Evolutionary conservation across 1,140 invertebrate species (phyloP).

Genomic region (Rhopalosiphum padi): DNA sequence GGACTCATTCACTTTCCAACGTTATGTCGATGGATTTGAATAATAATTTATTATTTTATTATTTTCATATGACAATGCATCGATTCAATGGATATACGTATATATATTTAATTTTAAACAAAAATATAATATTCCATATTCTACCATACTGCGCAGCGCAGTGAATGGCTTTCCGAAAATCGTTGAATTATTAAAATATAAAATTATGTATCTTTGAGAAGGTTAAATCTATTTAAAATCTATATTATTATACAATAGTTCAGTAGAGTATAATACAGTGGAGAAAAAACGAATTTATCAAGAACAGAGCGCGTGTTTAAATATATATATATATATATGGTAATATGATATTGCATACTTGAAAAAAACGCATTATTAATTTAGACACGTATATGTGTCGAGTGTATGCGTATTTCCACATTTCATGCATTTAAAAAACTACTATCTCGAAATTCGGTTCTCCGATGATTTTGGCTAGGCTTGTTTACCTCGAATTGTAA

Average conservation of each 20-base stretch:
- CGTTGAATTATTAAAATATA: slow-evolving; percentile 13
- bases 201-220: background rate
- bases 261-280: background rate
- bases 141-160: background rate
- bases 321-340: background rate
- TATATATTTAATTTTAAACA: background rate
- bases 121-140: background rate
- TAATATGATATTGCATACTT: background rate
- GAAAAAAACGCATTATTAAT: background rate
- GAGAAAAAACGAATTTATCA: background rate
- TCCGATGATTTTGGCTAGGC: slow-evolving; percentile 21
- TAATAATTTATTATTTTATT: slow-evolving; percentile 16
- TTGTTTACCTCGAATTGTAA: slow-evolving; percentile 1
- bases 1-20: slow-evolving; percentile 40
- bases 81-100: background rate
- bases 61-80: background rate
- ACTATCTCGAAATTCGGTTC: background rate
- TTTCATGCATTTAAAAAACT: background rate
- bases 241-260: background rate
- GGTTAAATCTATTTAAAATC: background rate
- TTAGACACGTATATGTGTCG: background rate
- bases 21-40: slow-evolving; percentile 34
- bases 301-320: background rate
- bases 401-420: background rate
- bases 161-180: background rate